A percentile compares a stretch with the other conserved stretches of the same genome.
phyloP scores from a whole-genome alignment of 2,113 vertebrate species.

The Balaeniceps rex region DNA sequence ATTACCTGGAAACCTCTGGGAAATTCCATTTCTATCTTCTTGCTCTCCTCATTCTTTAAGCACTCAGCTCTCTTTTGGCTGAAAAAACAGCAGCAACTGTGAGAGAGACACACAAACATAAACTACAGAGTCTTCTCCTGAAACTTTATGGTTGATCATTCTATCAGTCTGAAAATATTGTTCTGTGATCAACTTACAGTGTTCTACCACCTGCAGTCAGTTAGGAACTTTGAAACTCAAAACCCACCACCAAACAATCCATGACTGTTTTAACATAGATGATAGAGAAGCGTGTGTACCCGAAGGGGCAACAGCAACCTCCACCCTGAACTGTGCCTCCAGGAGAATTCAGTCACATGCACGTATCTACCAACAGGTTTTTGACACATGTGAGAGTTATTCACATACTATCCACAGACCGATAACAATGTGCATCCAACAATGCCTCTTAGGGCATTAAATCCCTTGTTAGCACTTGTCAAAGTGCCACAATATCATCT shows the following conservation, averaged over 20 bases:
- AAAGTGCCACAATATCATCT: constrained; percentile 39
- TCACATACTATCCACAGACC: neutral
- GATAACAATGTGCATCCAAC: neutral
- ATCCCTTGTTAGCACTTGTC: constrained; percentile 41
- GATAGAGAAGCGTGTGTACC: neutral
- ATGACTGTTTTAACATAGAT: neutral
- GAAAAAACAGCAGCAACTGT: neutral
- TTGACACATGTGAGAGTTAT: neutral
- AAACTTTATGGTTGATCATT: neutral
- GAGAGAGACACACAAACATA: neutral
- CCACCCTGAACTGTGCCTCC: neutral
- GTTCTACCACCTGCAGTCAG: neutral
- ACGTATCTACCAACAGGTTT: neutral
- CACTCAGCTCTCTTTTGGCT: neutral
- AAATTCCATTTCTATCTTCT: neutral
- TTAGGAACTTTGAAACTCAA: neutral
- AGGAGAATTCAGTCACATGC: neutral
- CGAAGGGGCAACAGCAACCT: neutral
- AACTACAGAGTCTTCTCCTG: neutral
- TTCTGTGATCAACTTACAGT: neutral
- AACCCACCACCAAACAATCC: neutral
- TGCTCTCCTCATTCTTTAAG: neutral
- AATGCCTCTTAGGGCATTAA: constrained; percentile 14
- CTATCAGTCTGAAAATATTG: neutral
- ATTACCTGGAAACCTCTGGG: neutral